phyloP scores from a whole-genome alignment of 2,888 invertebrate species.

The Neoaliturus tenellus region DNA sequence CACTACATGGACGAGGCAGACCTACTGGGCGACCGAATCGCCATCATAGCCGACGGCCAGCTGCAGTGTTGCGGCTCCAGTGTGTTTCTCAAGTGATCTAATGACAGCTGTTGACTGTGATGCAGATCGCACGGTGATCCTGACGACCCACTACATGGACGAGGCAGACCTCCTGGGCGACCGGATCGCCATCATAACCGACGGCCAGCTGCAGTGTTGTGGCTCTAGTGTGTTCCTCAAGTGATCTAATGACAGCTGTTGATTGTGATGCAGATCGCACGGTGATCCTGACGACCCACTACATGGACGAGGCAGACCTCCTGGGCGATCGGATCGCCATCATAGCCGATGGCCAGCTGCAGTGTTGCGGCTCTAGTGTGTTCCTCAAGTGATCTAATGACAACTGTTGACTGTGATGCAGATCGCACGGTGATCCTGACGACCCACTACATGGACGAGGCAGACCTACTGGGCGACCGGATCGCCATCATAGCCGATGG shows the following conservation, averaged over 20 bases:
- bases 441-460: slow-evolving; percentile 93
- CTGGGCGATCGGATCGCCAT: slow-evolving; percentile 91
- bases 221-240: slow-evolving; percentile 75
- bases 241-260: too few species aligned
- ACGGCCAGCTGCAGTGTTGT: slow-evolving; percentile 74
- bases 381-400: slow-evolving; percentile 77
- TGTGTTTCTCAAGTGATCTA: slow-evolving; percentile 76
- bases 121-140: too few species aligned
- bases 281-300: slow-evolving; percentile 90
- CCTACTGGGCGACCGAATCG: slow-evolving; percentile 88
- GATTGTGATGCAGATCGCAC: slow-evolving; percentile 83
- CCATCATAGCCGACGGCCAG: slow-evolving; percentile 79
- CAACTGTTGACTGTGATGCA: too few species aligned
- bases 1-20: slow-evolving; percentile 95
- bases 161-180: slow-evolving; percentile 93
- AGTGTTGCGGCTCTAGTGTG: slow-evolving; percentile 75
- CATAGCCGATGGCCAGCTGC: slow-evolving; percentile 75
- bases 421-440: slow-evolving; percentile 89
- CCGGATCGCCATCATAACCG: slow-evolving; percentile 84
- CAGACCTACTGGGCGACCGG: slow-evolving; percentile 89
- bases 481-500: slow-evolving; percentile 83
- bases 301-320: slow-evolving; percentile 92
- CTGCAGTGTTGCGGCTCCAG: slow-evolving; percentile 76
- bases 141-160: slow-evolving; percentile 93
- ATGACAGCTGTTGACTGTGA: too few species aligned